Evolutionary conservation across 2,113 vertebrate genomes (phyloP).

Genomic region (Sakesphorus luctuosus): DNA sequence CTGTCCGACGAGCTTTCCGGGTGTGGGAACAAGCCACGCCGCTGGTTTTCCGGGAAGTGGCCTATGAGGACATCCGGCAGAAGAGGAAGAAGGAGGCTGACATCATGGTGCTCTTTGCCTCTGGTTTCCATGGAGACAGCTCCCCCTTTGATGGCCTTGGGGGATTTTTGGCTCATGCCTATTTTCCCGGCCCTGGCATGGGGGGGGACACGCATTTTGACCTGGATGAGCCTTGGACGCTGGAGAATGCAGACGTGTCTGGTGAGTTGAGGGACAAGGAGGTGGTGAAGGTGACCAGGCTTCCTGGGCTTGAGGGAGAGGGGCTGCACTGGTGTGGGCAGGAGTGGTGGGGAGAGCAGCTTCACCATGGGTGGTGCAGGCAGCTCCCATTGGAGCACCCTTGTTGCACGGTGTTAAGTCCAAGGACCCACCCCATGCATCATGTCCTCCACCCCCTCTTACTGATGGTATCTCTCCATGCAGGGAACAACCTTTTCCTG

Average conservation of each 20-base stretch:
- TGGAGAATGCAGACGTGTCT: constrained; percentile 82
- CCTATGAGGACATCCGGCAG: constrained; percentile 83
- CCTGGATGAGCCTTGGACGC: constrained; percentile 93
- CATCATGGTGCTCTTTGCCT: constrained; percentile 94
- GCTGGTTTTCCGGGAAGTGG: constrained; percentile 86
- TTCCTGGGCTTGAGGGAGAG: neutral
- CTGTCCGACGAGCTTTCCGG: constrained; percentile 84
- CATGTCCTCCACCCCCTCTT: fast-evolving
- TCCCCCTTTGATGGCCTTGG: constrained; percentile 93
- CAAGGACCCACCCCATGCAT: fast-evolving
- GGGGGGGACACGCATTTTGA: constrained; percentile 96
- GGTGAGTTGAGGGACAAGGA: constrained; percentile 75
- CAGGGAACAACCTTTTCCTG: constrained; percentile 94
- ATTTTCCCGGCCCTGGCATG: constrained; percentile 92
- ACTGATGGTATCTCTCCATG: neutral
- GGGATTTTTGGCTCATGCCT: constrained; percentile 94
- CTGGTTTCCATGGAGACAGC: constrained; percentile 95
- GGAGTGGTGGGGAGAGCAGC: neutral
- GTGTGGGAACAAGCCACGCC: constrained; percentile 90
- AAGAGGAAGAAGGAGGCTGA: constrained; percentile 86
- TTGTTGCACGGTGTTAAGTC: neutral
- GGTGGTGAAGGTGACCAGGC: neutral
- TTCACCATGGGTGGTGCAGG: neutral
- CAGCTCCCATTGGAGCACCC: neutral
- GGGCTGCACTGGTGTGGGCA: neutral